Evolutionary conservation across 2,888 invertebrate genomes (phyloP), one percentile per base, ranked within the genome.

Genomic region (Drosophila mettleri): DNA sequence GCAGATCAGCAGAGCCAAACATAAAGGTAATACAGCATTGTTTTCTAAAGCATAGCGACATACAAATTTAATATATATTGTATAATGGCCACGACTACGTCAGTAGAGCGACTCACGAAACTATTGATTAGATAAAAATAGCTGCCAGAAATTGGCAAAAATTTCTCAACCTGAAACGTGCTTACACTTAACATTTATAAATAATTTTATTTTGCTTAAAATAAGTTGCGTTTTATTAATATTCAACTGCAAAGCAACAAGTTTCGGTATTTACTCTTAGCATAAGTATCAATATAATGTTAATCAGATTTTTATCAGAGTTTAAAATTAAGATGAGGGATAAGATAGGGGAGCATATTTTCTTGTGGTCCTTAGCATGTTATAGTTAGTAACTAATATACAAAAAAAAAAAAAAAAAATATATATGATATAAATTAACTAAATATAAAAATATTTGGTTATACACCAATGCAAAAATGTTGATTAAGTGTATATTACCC

Each of bases 111-210:
- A n/a, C 22, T 34, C 16, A 31, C 20, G 18, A 45, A 66, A 48
- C 67, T 53, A 57, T 63, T 45, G 73, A 77, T 74, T 60, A 72
- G 63, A 74, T 77, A 51, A 67, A 67, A 67, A 62, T 53, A 63
- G 34, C 29, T 29, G 16, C 38, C 12, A 51, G 20, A 36, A 53
- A 43, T 14, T 69, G 14, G 33, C 16, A 48, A 62, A 39, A 46
- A 33, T 52, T 33, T 54, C 22, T 33, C n/a, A 10, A 12, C 6
- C 43, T 9, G 49, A 54, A 45, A n/a, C 10, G 16, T 8, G 31
- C 4, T 59, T 71, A 62, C 77, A 52, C 74, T 74, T 22, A n/a
- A n/a, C n/a, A n/a, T n/a, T n/a, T n/a, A n/a, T n/a, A n/a, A n/a
- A n/a, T n/a, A n/a, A n/a, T n/a, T n/a, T n/a, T n/a, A n/a, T n/a